Base-by-base conservation (phyloP, 37 sponge, comb jelly and placozoan species). In the Ephydatia muelleri region DNA sequence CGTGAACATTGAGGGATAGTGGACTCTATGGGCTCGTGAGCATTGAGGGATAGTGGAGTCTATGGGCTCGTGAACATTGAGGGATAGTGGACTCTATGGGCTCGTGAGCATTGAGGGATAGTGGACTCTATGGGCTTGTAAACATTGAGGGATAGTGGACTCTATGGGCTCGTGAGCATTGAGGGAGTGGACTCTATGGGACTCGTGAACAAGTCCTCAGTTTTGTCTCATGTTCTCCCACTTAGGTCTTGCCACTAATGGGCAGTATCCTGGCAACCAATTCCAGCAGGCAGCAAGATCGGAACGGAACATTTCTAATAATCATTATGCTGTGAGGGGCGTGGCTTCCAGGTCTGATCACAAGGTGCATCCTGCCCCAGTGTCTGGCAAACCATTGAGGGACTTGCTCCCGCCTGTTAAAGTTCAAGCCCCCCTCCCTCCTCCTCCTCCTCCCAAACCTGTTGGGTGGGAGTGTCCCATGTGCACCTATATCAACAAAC, bases 401-500 rank as follows among this genome's bases (percentile, higher is more conserved):
- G 72, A n/a, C 30, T 71, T 57, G 19, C 78, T 48, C 30, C 78
- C 78, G 25, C 78, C 78, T 26, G 23, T 19, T 30, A 64, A 65
- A 29, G 66, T 31, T 21, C 32, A 43, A 85, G 76, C 73, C 29
- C 87, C 75, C 25, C 49, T 16, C 25, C 35, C 57, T 23, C 84
- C 73, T 27, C 85, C 93, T 9, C 82, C 80, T 16, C 31, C 76
- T 25, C 83, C 85, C 11, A 48, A 38, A 26, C 75, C 39, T 23
- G 72, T 75, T 0, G 97, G 97, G 32, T 97, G 97, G 97, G 34
- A 29, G 36, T 97, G 97, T 88, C 82, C 89, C 0, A 27, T 0
- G 29, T 97, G 97, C 82, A 97, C 97, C 14, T 83, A 85, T 48
- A 29, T 86, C 49, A 97, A 97, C 80, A 85, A 79, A 21, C 97